Base-by-base conservation (phyloP, 2,888 invertebrate genomes). In the Drosophila robusta region DNA sequence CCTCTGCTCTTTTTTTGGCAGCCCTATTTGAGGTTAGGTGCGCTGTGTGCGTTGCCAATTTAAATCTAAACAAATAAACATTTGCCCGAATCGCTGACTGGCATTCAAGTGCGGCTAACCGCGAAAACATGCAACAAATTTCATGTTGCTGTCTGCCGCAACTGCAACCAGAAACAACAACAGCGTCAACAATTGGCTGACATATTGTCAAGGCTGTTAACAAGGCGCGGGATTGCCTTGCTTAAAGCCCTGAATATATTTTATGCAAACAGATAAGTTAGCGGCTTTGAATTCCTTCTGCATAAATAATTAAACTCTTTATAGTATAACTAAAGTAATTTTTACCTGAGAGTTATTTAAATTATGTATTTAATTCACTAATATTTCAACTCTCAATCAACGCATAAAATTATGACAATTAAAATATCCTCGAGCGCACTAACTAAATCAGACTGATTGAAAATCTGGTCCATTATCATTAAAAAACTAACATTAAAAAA, bases 1-100 rank as follows among this genome's bases (percentile, higher is more conserved):
- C 9, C 8, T 18, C 9, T 46, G 38, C 42, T 34, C 56, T 18
- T 39, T 51, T 60, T 68, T 57, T 46, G 39, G 18, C 16, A 42
- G 41, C 3, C 24, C 11, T 11, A 49, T 29, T 29, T 36, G 12
- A 24, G 24, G 9, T 47, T 24, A 32, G 32, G 32, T 45, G 18
- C 29, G 9, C 47, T 8, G 22, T 38, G 51, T 66, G 49, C 34
- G 18, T 63, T 52, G 63, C 60, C 65, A 51, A 71, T 82, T 75
- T 63, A 60, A 71, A 66, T 61, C 57, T 54, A 70, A 71, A 62
- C 61, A 78, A 75, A 81, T 67, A 84, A 66, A 68, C 78, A 70
- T 57, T 61, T 38, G 61, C 16, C 18, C 8, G 34, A 64, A 51
- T 45, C 64, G 50, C 45, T 36, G 51, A 38, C 45, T 51, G 42